A percentile compares a stretch with the other conserved stretches of the same genome.
Evolutionary conservation across 2,113 vertebrate species (phyloP).

Genomic region (Datnioides undecimradiatus): DNA sequence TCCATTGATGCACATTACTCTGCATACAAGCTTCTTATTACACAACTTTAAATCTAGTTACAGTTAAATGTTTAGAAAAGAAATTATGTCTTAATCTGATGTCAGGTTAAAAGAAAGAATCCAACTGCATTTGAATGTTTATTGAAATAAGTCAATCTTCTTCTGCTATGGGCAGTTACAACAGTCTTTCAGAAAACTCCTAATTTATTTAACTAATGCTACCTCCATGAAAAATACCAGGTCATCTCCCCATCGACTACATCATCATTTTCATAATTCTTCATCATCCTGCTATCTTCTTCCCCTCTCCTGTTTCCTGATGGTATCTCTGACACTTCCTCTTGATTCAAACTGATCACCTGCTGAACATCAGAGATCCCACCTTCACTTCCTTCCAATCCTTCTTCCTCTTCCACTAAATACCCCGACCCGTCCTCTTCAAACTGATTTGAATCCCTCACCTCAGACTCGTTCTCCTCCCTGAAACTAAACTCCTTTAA

Average conservation of each 20-base stretch:
- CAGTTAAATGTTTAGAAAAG: neutral
- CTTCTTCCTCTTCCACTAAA: neutral
- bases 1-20: neutral
- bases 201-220: neutral
- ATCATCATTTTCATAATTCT: constrained; percentile 11
- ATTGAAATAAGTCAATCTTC: constrained; percentile 44
- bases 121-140: constrained; percentile 37
- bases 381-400: neutral
- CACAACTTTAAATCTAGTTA: neutral
- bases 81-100: neutral
- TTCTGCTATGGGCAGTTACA: neutral
- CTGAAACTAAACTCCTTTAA: constrained; percentile 2
- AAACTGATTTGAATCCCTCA: neutral
- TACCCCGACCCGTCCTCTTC: constrained; percentile 21
- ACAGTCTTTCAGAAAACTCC: neutral
- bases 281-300: neutral
- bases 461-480: constrained; percentile 2
- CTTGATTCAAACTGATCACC: neutral
- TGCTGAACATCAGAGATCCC: constrained; percentile 17
- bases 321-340: neutral
- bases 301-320: constrained; percentile 9
- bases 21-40: neutral
- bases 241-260: constrained; percentile 38
- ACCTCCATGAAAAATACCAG: constrained; percentile 79
- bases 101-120: neutral